Evolutionary conservation across 2,113 vertebrate species (phyloP).

Genomic region (Megaceryle torquata): DNA sequence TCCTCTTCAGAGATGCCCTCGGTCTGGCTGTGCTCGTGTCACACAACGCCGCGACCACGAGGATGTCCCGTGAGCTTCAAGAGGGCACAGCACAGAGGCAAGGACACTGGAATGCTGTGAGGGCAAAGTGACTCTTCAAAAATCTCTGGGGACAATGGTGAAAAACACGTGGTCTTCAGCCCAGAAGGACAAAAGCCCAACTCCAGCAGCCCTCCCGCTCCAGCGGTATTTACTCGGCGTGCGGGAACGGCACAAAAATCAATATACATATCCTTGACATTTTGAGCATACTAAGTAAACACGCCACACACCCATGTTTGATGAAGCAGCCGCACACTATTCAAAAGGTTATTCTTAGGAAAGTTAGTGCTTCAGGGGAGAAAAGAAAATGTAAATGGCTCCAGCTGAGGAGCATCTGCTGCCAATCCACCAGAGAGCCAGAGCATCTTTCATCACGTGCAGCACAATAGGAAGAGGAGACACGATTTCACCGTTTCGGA

Average conservation of each 20-base stretch:
- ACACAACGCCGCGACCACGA: rapidly evolving
- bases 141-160: background rate
- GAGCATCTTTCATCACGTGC: background rate
- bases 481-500: background rate
- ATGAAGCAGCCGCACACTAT: background rate
- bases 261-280: background rate
- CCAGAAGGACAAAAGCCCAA: background rate
- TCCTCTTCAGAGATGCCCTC: background rate
- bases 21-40: background rate
- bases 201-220: background rate
- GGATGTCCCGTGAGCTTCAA: background rate
- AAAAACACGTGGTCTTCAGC: background rate
- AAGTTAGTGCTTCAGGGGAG: background rate
- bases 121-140: background rate
- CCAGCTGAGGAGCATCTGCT: conserved; percentile 4
- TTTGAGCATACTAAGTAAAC: background rate
- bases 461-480: background rate
- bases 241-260: background rate
- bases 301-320: background rate
- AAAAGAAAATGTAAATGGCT: background rate
- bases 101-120: background rate
- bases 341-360: background rate
- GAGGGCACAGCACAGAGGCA: background rate
- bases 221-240: background rate
- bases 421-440: background rate